Evolutionary conservation across 1,140 invertebrate species (phyloP).

Genomic region (Hypothenemus hampei): DNA sequence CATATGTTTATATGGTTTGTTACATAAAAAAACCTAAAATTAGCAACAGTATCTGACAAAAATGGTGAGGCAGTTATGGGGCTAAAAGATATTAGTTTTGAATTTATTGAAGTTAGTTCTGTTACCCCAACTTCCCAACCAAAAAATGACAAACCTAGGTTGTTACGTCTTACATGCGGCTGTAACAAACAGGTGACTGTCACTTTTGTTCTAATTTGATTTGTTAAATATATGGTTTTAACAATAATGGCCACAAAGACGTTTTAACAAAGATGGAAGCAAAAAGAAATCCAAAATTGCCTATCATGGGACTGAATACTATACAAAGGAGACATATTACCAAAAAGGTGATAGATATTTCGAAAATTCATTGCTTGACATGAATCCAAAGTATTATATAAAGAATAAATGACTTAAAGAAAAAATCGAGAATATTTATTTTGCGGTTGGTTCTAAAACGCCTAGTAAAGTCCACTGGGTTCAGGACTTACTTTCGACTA

Average conservation of each 20-base stretch:
- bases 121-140: conserved; percentile 88
- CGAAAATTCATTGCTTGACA: no score
- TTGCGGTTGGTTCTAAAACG: no score
- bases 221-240: conserved; percentile 77
- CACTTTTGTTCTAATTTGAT: background rate
- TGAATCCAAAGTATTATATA: no score
- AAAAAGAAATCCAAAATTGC: conserved; percentile 38
- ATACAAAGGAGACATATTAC: no score
- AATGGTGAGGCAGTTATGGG: conserved; percentile 86
- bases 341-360: no score
- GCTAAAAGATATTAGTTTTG: conserved; percentile 82
- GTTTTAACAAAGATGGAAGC: conserved; percentile 63
- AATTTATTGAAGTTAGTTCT: conserved; percentile 95
- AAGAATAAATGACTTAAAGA: no score
- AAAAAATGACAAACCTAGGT: conserved; percentile 87
- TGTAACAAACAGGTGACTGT: conserved; percentile 92
- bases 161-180: conserved; percentile 85
- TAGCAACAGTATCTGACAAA: conserved; percentile 98
- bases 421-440: no score
- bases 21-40: no score
- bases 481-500: no score
- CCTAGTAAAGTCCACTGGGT: no score
- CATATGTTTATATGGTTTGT: no score
- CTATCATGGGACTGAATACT: conserved; percentile 80
- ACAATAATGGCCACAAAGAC: conserved; percentile 84